These are phyloP conservation scores for Callipepla californica DNA, from an alignment of 2,113 vertebrate genomes.

Conservation along the genomic window DNA sequence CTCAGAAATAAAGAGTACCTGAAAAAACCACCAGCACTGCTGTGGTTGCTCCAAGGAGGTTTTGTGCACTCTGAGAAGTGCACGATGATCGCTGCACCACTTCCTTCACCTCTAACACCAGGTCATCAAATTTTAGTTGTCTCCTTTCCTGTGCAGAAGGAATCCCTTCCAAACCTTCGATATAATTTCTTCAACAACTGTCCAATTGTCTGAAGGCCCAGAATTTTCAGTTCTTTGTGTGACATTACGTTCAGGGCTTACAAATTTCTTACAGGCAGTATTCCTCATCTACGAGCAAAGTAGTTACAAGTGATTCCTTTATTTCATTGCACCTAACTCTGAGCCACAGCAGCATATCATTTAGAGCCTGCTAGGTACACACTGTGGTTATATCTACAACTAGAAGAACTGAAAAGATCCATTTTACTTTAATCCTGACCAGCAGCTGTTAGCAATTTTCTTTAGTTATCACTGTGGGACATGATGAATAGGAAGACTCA, in stretches of 20 bases:
- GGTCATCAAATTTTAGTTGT: background rate
- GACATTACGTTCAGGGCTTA: background rate
- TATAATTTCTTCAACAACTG: background rate
- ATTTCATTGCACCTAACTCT: slow-evolving; percentile 15
- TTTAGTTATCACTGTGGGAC: slow-evolving; percentile 47
- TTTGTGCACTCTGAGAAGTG: background rate
- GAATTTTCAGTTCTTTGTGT: background rate
- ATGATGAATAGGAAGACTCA: slow-evolving; percentile 55
- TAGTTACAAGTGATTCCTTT: background rate
- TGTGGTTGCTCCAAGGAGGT: background rate
- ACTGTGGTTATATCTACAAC: background rate
- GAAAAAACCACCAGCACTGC: background rate
- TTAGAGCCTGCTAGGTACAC: background rate
- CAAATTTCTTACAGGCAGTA: background rate
- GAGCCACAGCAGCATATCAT: background rate
- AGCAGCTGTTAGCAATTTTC: slow-evolving; percentile 60
- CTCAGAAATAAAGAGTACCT: background rate
- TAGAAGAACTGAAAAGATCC: background rate
- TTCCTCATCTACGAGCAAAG: background rate
- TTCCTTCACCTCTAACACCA: background rate
- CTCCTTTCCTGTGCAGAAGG: background rate
- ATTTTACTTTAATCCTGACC: slow-evolving; percentile 45
- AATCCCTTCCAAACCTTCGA: background rate
- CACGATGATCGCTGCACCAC: background rate
- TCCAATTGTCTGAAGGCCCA: background rate